Conservation (phyloP, 1,140 invertebrate genomes). For the Akabosia matsudoensis region DNA sequence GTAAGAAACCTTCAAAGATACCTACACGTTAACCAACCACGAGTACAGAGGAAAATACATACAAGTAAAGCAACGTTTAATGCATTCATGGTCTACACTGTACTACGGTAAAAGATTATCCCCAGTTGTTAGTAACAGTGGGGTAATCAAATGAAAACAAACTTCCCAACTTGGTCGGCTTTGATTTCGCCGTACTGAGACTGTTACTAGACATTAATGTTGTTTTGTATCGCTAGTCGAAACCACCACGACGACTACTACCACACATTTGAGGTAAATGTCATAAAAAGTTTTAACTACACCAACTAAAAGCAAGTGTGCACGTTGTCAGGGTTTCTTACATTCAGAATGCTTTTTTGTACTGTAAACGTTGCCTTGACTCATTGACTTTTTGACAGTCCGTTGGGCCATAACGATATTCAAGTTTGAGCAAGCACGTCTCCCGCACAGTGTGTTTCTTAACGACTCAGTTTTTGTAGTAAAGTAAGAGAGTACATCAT, state of each 20-base stretch:
- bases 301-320: not conserved
- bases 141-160: not conserved
- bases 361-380: conserved; percentile 12
- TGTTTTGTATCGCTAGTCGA: not conserved
- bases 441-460: not conserved
- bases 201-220: not conserved
- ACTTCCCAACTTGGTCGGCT: not conserved
- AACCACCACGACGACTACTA: not conserved
- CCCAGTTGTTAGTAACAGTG: not conserved
- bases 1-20: too few relatives aligned
- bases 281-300: not conserved
- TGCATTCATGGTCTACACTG: not conserved
- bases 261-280: not conserved
- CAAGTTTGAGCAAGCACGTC: not conserved
- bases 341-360: not conserved
- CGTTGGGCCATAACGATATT: not conserved
- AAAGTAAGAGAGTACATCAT: not conserved
- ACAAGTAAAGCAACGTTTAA: not conserved
- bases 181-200: not conserved
- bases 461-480: not conserved
- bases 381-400: conserved; percentile 21
- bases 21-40: too few relatives aligned
- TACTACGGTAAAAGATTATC: not conserved
- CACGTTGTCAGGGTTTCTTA: not conserved
- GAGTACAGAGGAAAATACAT: too few relatives aligned